Evolutionary conservation across 2,797 vertebrate species (phyloP).

Genomic region (Oceanodroma leucorhoa): DNA sequence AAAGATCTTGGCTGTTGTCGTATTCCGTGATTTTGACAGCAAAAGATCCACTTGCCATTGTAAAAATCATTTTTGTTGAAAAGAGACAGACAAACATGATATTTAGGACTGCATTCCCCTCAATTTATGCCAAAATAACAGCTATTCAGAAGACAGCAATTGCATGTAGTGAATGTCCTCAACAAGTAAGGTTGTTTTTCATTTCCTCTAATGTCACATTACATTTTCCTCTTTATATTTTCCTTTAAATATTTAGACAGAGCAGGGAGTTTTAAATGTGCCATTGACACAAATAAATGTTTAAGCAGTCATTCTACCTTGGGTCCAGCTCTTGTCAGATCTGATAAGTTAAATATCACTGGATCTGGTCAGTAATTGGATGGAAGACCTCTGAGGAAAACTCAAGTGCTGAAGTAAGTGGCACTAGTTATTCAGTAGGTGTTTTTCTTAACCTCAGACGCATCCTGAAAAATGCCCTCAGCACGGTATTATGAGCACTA

Average conservation of each 20-base stretch:
- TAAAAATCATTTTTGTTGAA: slow-evolving; percentile 16
- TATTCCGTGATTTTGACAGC: slow-evolving; percentile 4
- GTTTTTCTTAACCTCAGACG: slow-evolving; percentile 51
- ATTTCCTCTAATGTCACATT: slow-evolving; percentile 59
- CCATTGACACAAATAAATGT: slow-evolving; percentile 73
- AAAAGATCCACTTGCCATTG: slow-evolving; percentile 14
- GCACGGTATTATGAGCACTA: background rate
- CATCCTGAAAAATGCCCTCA: slow-evolving; percentile 30
- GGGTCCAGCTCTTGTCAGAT: slow-evolving; percentile 67
- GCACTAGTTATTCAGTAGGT: slow-evolving; percentile 48
- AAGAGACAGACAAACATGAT: background rate
- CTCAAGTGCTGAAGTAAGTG: slow-evolving; percentile 42
- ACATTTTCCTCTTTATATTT: slow-evolving; percentile 58
- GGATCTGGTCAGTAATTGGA: slow-evolving; percentile 66
- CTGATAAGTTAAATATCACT: slow-evolving; percentile 57
- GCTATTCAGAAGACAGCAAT: slow-evolving; percentile 50
- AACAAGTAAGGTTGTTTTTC: slow-evolving; percentile 42
- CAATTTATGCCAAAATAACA: slow-evolving; percentile 46
- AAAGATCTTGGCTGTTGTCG: slow-evolving; percentile 16
- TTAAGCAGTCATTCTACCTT: slow-evolving; percentile 67
- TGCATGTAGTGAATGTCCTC: slow-evolving; percentile 34
- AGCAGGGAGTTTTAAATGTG: slow-evolving; percentile 60
- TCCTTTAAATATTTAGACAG: slow-evolving; percentile 68
- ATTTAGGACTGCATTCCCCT: slow-evolving; percentile 1
- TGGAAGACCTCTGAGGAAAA: slow-evolving; percentile 64